phyloP scores from a whole-genome alignment of 1,140 invertebrate species.

The Magallana ariakensis region DNA sequence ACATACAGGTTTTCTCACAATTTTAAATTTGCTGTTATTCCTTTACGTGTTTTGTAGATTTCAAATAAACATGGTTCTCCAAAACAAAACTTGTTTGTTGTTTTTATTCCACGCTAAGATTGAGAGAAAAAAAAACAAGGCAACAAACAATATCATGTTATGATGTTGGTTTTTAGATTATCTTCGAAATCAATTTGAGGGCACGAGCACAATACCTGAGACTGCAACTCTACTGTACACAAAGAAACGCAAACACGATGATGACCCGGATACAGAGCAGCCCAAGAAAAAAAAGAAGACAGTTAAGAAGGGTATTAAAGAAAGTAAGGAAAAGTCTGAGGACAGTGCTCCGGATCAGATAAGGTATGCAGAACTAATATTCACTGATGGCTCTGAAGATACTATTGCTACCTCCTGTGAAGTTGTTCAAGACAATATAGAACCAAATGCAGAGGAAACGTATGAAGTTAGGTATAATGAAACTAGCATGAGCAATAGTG shows the following conservation, averaged over 20 bases:
- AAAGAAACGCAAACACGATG: background rate
- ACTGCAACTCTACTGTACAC: background rate
- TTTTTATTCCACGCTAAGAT: slow-evolving; percentile 27
- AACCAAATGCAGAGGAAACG: background rate
- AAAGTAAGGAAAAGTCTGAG: background rate
- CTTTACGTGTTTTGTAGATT: slow-evolving; percentile 33
- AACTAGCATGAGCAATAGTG: background rate
- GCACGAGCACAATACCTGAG: background rate
- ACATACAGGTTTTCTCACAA: slow-evolving; percentile 1
- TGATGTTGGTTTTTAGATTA: slow-evolving; percentile 35
- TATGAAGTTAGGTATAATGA: slow-evolving; percentile 1
- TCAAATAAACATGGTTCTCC: slow-evolving; percentile 8
- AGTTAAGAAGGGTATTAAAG: background rate
- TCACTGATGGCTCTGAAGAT: background rate
- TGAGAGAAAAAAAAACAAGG: background rate
- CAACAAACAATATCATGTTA: slow-evolving; percentile 32
- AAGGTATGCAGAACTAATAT: background rate
- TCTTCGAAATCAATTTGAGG: slow-evolving; percentile 11
- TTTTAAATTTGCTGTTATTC: slow-evolving; percentile 8
- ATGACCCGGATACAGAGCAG: background rate
- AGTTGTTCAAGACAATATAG: background rate
- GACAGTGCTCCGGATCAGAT: background rate
- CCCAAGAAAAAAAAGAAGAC: background rate
- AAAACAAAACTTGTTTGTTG: slow-evolving; percentile 25
- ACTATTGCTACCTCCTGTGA: background rate